phyloP scores from a whole-genome alignment of 2,113 vertebrate genomes.

The Pitta sordida region DNA sequence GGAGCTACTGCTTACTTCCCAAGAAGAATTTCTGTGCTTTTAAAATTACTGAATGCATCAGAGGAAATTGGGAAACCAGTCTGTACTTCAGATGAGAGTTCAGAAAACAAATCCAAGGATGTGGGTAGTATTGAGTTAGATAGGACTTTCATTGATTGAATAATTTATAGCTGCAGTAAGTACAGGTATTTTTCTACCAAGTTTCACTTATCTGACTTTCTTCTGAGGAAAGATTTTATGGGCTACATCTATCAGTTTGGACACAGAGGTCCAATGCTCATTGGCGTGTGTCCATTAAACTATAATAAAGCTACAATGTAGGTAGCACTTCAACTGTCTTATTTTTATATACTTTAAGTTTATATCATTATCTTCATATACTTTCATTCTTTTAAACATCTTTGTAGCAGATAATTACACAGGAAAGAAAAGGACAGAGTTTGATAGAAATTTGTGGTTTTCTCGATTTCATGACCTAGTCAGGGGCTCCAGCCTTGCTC shows the following conservation, averaged over 20 bases:
- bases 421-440: background rate
- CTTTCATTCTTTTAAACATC: background rate
- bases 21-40: background rate
- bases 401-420: background rate
- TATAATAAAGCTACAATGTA: background rate
- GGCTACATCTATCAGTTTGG: conserved; percentile 45
- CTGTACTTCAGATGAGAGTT: background rate
- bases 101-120: conserved; percentile 39
- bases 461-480: background rate
- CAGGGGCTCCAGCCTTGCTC: background rate
- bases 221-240: conserved; percentile 49
- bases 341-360: conserved; percentile 14
- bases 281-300: background rate
- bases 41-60: background rate
- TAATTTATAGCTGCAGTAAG: conserved; percentile 57
- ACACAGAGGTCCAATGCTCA: conserved; percentile 28
- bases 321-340: background rate
- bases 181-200: conserved; percentile 49
- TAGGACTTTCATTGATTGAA: conserved; percentile 53
- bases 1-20: background rate
- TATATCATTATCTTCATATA: background rate
- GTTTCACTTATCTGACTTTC: conserved; percentile 58
- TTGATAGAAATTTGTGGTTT: background rate
- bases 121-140: conserved; percentile 26
- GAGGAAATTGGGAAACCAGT: background rate